phyloP scores from a whole-genome alignment of 2,113 vertebrate species.

The Callopanchax toddi region DNA sequence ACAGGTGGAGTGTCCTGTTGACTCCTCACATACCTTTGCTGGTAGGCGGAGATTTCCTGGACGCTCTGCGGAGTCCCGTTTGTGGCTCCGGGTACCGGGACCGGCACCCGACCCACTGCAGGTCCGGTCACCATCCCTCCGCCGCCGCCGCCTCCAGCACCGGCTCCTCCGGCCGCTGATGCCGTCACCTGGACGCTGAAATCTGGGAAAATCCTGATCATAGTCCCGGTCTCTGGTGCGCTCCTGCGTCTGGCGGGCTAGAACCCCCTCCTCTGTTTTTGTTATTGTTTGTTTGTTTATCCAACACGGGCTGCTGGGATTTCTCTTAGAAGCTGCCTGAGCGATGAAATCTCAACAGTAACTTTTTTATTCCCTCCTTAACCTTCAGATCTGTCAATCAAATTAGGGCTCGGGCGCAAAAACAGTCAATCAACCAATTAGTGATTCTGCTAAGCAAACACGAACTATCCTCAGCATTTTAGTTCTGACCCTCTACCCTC shows the following conservation, averaged over 20 bases:
- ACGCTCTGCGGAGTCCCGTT: slow-evolving; percentile 94
- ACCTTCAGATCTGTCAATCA: slow-evolving; percentile 67
- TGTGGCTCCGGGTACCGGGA: slow-evolving; percentile 81
- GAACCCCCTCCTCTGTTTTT: too few species aligned
- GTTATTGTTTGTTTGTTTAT: neutral
- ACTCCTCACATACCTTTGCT: slow-evolving; percentile 89
- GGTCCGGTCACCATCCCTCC: slow-evolving; percentile 88
- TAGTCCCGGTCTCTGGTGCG: slow-evolving; percentile 73
- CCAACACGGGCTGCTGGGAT: slow-evolving; percentile 45
- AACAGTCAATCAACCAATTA: slow-evolving; percentile 27
- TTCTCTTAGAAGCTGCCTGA: slow-evolving; percentile 41
- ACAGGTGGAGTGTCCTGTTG: slow-evolving; percentile 37
- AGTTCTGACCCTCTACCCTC: neutral
- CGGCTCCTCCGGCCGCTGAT: slow-evolving; percentile 87
- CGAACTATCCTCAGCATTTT: neutral
- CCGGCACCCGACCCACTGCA: slow-evolving; percentile 84
- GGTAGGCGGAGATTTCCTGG: slow-evolving; percentile 93
- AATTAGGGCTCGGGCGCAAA: slow-evolving; percentile 82
- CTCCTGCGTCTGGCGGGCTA: slow-evolving; percentile 32
- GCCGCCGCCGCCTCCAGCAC: slow-evolving; percentile 80
- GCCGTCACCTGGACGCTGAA: slow-evolving; percentile 99
- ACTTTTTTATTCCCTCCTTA: slow-evolving; percentile 8
- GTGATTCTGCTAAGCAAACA: slow-evolving; percentile 20
- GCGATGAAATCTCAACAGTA: slow-evolving; percentile 16
- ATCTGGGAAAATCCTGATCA: slow-evolving; percentile 99